Evolutionary conservation across 2,113 vertebrate species (phyloP).

Genomic region (Sterna hirundo): DNA sequence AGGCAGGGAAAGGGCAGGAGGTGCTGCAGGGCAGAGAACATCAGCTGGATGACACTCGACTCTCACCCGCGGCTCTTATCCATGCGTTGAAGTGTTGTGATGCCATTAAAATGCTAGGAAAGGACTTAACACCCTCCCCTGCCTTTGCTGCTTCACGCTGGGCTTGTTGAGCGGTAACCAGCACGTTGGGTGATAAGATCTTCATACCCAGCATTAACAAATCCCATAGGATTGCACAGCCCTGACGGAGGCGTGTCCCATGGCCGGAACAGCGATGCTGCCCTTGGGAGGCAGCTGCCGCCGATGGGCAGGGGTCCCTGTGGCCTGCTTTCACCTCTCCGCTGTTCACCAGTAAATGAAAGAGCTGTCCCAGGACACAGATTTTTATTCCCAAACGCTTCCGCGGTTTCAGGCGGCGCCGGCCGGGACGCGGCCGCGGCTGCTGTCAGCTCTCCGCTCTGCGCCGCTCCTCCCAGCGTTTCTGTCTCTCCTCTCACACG

Average conservation of each 20-base stretch:
- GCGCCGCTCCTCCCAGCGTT: neutral
- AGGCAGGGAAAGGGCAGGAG: neutral
- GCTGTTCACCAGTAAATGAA: neutral
- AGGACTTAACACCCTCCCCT: neutral
- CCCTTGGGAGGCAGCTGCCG: neutral
- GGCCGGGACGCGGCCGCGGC: fast-evolving
- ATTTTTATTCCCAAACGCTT: neutral
- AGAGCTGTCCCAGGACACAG: neutral
- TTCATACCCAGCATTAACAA: fast-evolving
- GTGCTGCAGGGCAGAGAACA: slow-evolving; percentile 6
- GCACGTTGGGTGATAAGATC: fast-evolving
- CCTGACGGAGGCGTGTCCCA: fast-evolving
- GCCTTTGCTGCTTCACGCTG: neutral
- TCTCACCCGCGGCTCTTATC: neutral
- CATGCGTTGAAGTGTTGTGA: neutral
- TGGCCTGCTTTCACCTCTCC: neutral
- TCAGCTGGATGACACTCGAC: neutral
- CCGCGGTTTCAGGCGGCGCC: fast-evolving
- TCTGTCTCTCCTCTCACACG: neutral
- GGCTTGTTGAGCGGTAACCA: neutral
- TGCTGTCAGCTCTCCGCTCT: neutral
- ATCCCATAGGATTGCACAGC: fast-evolving
- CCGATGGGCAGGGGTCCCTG: fast-evolving
- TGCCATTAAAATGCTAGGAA: neutral
- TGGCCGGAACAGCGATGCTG: fast-evolving